These are phyloP conservation scores for Charaxes varanes DNA, from an alignment of 1,140 invertebrate genomes.

Conservation along the genomic window DNA sequence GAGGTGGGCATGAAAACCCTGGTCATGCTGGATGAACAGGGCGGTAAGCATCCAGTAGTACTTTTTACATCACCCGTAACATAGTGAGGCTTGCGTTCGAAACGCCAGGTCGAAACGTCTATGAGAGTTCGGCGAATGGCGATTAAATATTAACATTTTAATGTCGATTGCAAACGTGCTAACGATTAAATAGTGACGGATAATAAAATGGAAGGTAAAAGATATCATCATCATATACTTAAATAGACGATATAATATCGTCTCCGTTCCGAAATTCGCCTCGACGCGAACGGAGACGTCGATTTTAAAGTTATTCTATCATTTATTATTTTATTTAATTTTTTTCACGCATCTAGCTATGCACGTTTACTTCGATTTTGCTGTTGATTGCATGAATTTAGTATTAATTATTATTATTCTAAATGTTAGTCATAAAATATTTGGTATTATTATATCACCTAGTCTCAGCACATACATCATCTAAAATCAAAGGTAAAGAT, in stretches of 20 bases:
- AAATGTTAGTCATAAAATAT: slow-evolving; percentile 64
- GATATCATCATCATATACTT: slow-evolving; percentile 53
- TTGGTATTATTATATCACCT: slow-evolving; percentile 54
- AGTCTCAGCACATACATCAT: slow-evolving; percentile 69
- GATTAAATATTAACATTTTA: slow-evolving; percentile 42
- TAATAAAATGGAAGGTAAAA: slow-evolving; percentile 59
- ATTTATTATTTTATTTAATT: slow-evolving; percentile 55
- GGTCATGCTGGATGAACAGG: slow-evolving; percentile 96
- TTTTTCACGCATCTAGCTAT: slow-evolving; percentile 69
- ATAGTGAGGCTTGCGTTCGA: slow-evolving; percentile 67
- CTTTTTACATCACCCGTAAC: slow-evolving; percentile 65
- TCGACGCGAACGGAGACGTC: slow-evolving; percentile 32
- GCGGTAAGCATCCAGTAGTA: slow-evolving; percentile 86
- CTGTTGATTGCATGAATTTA: slow-evolving; percentile 64
- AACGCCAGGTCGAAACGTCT: slow-evolving; percentile 60
- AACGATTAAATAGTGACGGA: slow-evolving; percentile 61
- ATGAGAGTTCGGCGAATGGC: slow-evolving; percentile 55
- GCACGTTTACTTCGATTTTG: slow-evolving; percentile 67
- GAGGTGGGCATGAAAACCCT: slow-evolving; percentile 95
- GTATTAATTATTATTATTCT: slow-evolving; percentile 58
- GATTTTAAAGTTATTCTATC: slow-evolving; percentile 36
- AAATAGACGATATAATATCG: slow-evolving; percentile 42
- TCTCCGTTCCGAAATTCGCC: slow-evolving; percentile 28
- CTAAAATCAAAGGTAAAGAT: slow-evolving; percentile 54
- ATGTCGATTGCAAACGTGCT: slow-evolving; percentile 52